Conservation (phyloP, 1,140 invertebrate species). For the Portunus trituberculatus region DNA sequence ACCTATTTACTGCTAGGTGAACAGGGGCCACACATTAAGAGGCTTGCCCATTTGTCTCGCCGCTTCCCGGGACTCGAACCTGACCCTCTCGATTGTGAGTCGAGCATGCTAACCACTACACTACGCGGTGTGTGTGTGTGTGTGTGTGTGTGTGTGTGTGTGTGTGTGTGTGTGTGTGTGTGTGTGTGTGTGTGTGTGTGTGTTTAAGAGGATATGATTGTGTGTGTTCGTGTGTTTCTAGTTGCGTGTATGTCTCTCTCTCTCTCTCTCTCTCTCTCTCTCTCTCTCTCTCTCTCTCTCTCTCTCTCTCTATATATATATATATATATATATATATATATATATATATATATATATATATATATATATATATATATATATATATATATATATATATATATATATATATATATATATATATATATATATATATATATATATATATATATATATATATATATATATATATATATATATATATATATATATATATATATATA, state of each 20-base stretch:
- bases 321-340: neutral
- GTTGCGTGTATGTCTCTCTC: neutral
- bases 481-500: no score
- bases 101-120: no score
- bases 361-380: slow-evolving; percentile 26
- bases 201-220: neutral
- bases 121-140: no score
- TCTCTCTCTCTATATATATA: neutral
- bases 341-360: neutral
- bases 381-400: slow-evolving; percentile 26
- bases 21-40: no score
- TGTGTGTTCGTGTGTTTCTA: neutral
- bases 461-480: no score
- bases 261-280: slow-evolving; percentile 20
- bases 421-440: neutral
- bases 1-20: no score
- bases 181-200: neutral
- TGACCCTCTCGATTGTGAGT: no score
- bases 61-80: no score
- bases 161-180: neutral
- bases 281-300: slow-evolving; percentile 20
- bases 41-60: no score
- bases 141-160: neutral
- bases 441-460: neutral
- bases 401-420: neutral